Conservation (phyloP, 2,113 vertebrate genomes). For the Myocastor coypus region DNA sequence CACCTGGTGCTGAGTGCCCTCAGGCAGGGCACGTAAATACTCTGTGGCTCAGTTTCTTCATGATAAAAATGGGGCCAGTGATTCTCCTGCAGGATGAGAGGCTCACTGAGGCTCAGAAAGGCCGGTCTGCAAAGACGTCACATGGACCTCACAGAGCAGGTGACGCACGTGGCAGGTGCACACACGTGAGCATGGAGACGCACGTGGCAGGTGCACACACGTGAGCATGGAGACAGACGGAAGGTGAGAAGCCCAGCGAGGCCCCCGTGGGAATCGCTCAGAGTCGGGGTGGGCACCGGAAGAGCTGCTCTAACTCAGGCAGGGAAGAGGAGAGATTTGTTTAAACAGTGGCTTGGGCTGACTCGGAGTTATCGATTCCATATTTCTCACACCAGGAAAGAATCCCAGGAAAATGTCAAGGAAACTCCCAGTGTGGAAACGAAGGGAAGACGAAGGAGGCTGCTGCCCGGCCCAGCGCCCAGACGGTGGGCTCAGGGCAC, state of each 20-base stretch:
- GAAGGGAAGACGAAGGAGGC: not conserved
- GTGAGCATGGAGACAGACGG: accelerated
- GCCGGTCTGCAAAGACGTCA: accelerated
- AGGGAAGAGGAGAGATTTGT: not conserved
- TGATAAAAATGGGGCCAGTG: accelerated
- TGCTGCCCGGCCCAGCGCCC: not conserved
- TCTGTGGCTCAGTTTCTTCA: not conserved
- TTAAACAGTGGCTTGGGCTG: not conserved
- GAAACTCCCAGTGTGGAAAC: not conserved
- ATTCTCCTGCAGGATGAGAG: accelerated
- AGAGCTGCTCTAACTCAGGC: not conserved
- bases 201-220: accelerated
- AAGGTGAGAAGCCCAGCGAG: accelerated
- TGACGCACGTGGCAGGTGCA: accelerated
- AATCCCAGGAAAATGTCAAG: not conserved
- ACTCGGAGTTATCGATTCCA: slow-evolving; percentile 6
- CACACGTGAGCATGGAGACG: accelerated
- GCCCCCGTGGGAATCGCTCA: accelerated
- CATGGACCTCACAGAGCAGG: accelerated
- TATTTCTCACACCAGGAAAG: not conserved
- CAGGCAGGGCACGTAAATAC: accelerated
- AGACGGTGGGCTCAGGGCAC: not conserved
- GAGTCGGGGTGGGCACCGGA: accelerated
- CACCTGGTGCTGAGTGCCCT: not conserved
- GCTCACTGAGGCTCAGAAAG: not conserved